A percentile compares a stretch with the other conserved stretches of the same genome.
Conservation (phyloP, 35 echinoderm and acorn worm genomes). For the Heliocidaris tuberculata region DNA sequence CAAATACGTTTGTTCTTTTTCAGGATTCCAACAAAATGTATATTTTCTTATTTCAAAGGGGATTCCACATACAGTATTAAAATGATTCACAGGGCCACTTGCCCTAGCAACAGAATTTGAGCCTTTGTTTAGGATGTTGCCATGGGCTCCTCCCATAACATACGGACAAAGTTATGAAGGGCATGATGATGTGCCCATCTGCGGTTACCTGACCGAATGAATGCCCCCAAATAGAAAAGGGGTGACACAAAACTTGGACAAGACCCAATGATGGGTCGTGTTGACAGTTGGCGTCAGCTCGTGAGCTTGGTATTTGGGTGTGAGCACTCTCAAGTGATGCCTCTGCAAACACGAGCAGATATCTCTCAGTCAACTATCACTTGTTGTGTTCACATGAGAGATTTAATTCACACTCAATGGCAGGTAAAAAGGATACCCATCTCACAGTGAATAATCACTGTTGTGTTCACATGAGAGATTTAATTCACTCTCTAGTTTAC, state of each 20-base stretch:
- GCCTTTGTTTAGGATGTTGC: not conserved
- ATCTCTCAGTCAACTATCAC: constrained; percentile 1
- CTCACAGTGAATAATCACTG: not conserved
- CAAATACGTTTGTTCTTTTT: too few species aligned
- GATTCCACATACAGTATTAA: not conserved
- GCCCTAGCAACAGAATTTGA: not conserved
- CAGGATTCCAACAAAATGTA: not conserved
- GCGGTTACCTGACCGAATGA: not conserved
- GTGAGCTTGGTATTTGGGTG: constrained; percentile 9
- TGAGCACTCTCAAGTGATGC: constrained; percentile 7
- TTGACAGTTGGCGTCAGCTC: not conserved
- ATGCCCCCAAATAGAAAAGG: not conserved
- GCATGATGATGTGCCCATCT: not conserved
- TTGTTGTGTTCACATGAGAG: not conserved
- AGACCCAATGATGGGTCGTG: not conserved
- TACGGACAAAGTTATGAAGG: not conserved
- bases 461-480: not conserved
- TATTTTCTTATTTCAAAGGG: not conserved
- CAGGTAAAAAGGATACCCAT: not conserved
- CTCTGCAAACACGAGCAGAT: not conserved
- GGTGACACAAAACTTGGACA: not conserved
- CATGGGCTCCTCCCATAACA: not conserved
- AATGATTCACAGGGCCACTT: not conserved
- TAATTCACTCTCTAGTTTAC: not conserved
- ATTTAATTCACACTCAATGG: not conserved